These are phyloP conservation scores for Pharmacophagus antenor DNA, from an alignment of 2,888 invertebrate genomes.

Conservation along the genomic window DNA sequence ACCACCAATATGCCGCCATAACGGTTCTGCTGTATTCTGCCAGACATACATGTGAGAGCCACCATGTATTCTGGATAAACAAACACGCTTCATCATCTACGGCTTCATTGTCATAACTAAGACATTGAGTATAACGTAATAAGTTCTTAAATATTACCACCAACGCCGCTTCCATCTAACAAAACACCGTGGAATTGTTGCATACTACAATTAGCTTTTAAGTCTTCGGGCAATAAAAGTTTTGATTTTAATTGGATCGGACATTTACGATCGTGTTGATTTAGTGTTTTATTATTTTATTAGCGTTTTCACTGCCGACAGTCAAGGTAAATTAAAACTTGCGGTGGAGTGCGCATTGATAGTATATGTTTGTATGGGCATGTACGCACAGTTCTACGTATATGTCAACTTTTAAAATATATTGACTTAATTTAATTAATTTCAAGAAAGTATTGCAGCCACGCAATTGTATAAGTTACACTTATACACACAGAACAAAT, in stretches of 20 bases:
- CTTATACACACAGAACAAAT: too few relatives aligned
- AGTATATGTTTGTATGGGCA: neutral
- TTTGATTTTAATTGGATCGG: constrained; percentile 46
- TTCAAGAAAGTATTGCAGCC: too few relatives aligned
- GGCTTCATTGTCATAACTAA: too few relatives aligned
- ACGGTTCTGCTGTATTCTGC: too few relatives aligned
- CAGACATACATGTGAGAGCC: too few relatives aligned
- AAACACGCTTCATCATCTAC: too few relatives aligned
- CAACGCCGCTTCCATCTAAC: constrained; percentile 4
- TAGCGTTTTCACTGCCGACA: constrained; percentile 28
- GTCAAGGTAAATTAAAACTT: constrained; percentile 2
- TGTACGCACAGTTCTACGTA: neutral
- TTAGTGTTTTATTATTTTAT: constrained; percentile 35
- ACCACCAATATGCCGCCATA: too few relatives aligned
- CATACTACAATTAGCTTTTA: constrained; percentile 34
- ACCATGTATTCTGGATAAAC: too few relatives aligned
- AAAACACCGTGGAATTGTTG: constrained; percentile 18
- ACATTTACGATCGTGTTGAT: constrained; percentile 42
- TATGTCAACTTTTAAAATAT: neutral
- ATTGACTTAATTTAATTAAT: too few relatives aligned
- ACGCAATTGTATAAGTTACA: too few relatives aligned
- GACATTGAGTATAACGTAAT: neutral
- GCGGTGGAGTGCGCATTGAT: neutral
- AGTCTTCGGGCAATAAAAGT: constrained; percentile 42
- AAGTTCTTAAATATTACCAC: neutral